Evolutionary conservation across 2,113 vertebrate species (phyloP).

Genomic region (Eonycteris spelaea): DNA sequence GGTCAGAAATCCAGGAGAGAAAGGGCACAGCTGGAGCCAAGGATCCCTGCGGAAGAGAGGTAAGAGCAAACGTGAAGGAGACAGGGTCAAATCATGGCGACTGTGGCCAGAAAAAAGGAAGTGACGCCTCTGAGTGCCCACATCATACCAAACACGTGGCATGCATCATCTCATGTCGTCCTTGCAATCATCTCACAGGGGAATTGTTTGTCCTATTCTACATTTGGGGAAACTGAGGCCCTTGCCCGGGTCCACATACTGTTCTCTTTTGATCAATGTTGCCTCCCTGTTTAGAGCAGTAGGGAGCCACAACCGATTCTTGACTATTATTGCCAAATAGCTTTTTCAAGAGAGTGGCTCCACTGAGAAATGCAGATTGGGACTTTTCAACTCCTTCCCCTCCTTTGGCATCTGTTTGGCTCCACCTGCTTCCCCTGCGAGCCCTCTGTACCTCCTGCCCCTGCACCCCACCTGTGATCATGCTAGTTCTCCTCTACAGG

Average conservation of each 20-base stretch:
- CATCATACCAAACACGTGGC: neutral
- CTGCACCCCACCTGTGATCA: neutral
- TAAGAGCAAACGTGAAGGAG: neutral
- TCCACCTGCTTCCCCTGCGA: neutral
- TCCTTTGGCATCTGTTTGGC: neutral
- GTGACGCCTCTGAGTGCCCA: neutral
- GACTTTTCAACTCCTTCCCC: neutral
- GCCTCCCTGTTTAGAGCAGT: neutral
- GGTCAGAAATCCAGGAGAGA: neutral
- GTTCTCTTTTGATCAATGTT: neutral
- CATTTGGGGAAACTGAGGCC: neutral
- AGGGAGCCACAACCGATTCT: neutral
- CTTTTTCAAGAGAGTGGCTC: neutral
- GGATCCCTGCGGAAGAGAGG: neutral
- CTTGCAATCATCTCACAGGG: neutral
- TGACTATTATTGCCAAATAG: neutral
- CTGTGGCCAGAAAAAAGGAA: neutral
- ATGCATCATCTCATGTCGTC: rapidly evolving
- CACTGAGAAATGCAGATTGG: neutral
- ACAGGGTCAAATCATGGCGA: neutral
- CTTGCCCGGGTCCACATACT: neutral
- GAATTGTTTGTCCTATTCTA: neutral
- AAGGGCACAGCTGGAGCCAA: neutral
- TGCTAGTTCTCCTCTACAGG: constrained; percentile 76
- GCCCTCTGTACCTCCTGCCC: neutral